Percentiles rank a stretch among this genome's conserved stretches.
These are phyloP conservation scores for Coboldia fuscipes DNA, from an alignment of 1,140 invertebrate species.

Conservation along the genomic window DNA sequence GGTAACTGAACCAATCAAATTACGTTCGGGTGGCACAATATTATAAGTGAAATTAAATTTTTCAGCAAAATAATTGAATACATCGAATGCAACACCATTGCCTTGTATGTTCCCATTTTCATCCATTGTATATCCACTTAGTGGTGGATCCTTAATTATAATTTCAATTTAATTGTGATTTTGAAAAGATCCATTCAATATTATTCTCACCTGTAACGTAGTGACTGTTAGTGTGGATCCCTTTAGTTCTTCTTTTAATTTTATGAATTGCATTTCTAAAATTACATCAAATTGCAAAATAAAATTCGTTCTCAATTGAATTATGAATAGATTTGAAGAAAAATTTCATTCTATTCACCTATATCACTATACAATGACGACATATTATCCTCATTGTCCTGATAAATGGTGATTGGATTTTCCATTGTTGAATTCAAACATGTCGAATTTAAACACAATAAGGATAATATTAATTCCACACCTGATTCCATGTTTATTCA, in stretches of 20 bases:
- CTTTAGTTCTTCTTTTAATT: neutral
- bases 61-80: slow-evolving; percentile 40
- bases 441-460: too few species aligned
- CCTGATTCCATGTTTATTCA: too few species aligned
- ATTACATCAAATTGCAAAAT: too few species aligned
- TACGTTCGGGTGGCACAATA: slow-evolving; percentile 32
- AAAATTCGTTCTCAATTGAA: too few species aligned
- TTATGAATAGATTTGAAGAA: too few species aligned
- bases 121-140: slow-evolving; percentile 27
- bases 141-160: slow-evolving; percentile 30
- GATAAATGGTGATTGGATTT: too few species aligned
- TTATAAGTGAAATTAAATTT: slow-evolving; percentile 52
- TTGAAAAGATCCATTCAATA: neutral
- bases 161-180: slow-evolving; percentile 14
- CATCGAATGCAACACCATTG: slow-evolving; percentile 43
- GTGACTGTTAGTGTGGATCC: neutral
- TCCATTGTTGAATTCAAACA: too few species aligned
- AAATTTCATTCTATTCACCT: too few species aligned
- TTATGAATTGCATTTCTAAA: neutral
- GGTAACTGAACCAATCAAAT: slow-evolving; percentile 21
- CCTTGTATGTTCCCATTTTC: slow-evolving; percentile 32
- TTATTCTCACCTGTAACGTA: neutral
- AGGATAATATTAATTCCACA: too few species aligned
- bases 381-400: too few species aligned
- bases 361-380: too few species aligned